A percentile compares a stretch with the other conserved stretches of the same genome.
Conservation (phyloP, 2,888 invertebrate species). For the Hirtodrosophila alboralis region DNA sequence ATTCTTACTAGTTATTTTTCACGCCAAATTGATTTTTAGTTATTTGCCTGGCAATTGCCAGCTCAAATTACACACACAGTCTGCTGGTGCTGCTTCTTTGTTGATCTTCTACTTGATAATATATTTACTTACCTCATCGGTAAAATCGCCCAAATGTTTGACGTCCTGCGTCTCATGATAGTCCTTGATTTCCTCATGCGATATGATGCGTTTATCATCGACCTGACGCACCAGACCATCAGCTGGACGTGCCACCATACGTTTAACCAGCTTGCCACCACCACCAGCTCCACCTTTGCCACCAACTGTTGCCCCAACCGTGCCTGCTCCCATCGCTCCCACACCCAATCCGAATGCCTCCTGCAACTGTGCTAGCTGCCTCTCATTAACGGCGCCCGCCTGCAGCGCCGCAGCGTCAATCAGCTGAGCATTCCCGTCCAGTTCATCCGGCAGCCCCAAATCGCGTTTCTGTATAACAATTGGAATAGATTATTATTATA, state of each 20-base stretch:
- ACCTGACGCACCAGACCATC: conserved; percentile 92
- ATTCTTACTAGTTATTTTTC: conserved; percentile 46
- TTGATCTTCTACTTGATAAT: too few species aligned
- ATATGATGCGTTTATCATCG: conserved; percentile 91
- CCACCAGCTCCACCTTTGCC: background rate
- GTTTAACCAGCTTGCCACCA: conserved; percentile 77
- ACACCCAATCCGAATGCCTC: conserved; percentile 62
- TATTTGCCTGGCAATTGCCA: conserved; percentile 68
- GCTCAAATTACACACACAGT: conserved; percentile 43
- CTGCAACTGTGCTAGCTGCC: conserved; percentile 61
- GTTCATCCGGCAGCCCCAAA: conserved; percentile 77
- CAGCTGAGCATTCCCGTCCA: conserved; percentile 62
- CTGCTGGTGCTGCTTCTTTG: background rate
- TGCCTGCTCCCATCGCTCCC: conserved; percentile 10
- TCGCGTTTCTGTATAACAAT: conserved; percentile 75
- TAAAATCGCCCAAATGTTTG: conserved; percentile 92
- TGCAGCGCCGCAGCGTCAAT: conserved; percentile 62
- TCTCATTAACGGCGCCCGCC: conserved; percentile 61
- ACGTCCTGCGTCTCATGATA: conserved; percentile 93
- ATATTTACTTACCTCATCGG: conserved; percentile 92
- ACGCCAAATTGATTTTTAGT: conserved; percentile 78
- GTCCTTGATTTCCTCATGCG: conserved; percentile 92
- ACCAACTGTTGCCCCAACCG: conserved; percentile 15
- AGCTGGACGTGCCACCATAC: conserved; percentile 86
- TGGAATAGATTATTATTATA: too few species aligned